Conservation (phyloP, 2,113 vertebrate species). For the Strigops habroptila region DNA sequence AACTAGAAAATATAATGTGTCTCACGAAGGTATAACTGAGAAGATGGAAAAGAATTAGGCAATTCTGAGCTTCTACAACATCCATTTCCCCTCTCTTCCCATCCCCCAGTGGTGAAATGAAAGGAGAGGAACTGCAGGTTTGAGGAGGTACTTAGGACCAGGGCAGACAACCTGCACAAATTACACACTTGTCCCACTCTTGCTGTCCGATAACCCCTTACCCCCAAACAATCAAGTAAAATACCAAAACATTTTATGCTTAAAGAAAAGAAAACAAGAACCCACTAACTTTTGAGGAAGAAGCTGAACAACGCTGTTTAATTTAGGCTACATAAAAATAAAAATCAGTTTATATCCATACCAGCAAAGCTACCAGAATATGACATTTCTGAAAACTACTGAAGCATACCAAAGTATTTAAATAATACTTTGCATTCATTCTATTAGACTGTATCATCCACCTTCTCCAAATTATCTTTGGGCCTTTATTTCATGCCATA, state of each 20-base stretch:
- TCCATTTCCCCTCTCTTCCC: neutral
- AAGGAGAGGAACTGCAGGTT: neutral
- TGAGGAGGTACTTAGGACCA: neutral
- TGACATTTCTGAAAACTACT: neutral
- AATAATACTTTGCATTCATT: neutral
- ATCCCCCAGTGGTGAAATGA: neutral
- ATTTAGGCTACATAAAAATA: neutral
- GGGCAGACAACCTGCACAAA: neutral
- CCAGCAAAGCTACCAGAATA: neutral
- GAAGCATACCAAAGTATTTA: neutral
- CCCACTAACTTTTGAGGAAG: neutral
- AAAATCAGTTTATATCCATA: neutral
- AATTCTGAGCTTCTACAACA: neutral
- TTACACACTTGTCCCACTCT: neutral
- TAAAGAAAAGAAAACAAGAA: neutral
- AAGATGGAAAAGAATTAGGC: neutral
- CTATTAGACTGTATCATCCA: slow-evolving; percentile 26
- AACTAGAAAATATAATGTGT: neutral
- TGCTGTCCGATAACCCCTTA: neutral
- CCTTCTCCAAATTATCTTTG: slow-evolving; percentile 23
- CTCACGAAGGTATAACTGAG: neutral
- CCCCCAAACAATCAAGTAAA: neutral
- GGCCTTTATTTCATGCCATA: slow-evolving; percentile 28
- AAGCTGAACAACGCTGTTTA: neutral
- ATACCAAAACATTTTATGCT: neutral